Evolutionary conservation across 2,888 invertebrate genomes (phyloP).

Genomic region (Phaedon cochleariae): DNA sequence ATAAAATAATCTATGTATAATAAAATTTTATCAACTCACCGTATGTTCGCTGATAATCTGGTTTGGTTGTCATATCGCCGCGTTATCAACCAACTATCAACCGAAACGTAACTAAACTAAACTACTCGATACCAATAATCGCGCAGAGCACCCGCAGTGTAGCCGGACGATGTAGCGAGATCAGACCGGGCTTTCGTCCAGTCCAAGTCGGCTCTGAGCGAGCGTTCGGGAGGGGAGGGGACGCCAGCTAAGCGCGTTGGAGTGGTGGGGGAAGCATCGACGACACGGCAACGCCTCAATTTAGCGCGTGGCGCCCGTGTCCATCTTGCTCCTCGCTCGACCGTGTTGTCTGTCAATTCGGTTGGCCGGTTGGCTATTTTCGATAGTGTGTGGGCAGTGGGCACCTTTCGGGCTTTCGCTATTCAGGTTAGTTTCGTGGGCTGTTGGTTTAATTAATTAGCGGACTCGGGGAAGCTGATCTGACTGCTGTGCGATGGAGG

Average conservation of each 20-base stretch:
- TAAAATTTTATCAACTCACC: conserved; percentile 60
- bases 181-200: conserved; percentile 37
- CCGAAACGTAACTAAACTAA: conserved; percentile 38
- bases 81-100: conserved; percentile 58
- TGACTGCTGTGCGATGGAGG: too few species aligned
- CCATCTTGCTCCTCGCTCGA: conserved; percentile 33
- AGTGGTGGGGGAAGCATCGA: conserved; percentile 42
- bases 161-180: conserved; percentile 29
- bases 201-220: conserved; percentile 28
- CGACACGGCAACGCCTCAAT: conserved; percentile 50
- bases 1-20: conserved; percentile 58
- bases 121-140: conserved; percentile 25
- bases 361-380: conserved; percentile 25
- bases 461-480: too few species aligned
- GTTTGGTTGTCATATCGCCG: conserved; percentile 59
- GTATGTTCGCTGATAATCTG: conserved; percentile 60
- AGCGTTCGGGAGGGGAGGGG: conserved; percentile 40
- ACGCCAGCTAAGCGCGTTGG: conserved; percentile 27
- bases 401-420: too few species aligned
- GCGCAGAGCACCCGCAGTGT: conserved; percentile 22
- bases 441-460: too few species aligned
- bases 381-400: not conserved
- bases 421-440: too few species aligned
- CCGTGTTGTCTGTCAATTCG: conserved; percentile 23
- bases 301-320: conserved; percentile 37